Base-by-base conservation (phyloP, 2,888 invertebrate species). In the Synanthedon myopaeformis region DNA sequence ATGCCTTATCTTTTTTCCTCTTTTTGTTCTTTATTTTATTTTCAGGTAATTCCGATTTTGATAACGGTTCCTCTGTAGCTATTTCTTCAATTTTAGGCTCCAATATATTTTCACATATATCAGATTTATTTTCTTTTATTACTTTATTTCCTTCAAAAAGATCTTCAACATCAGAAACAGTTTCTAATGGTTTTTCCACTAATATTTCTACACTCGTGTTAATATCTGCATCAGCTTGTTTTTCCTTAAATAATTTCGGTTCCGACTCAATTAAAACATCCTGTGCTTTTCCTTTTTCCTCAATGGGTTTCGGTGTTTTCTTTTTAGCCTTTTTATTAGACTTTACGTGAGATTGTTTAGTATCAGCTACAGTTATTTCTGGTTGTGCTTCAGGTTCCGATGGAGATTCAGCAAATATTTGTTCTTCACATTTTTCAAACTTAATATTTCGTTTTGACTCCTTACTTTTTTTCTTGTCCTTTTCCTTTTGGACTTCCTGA, bases 1-100 rank as follows among this genome's bases (percentile, higher is more conserved):
- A 6, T 61, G 70, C 79, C 54, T 74, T 78, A 49, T 74, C 72
- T 60, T 77, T 77, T 58, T 75, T 84, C 63, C 80, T 83, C 65
- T 78, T 80, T 61, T 79, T 82, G 52, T 57, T 70, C 58, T 76
- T 79, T 59, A 77, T 79, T 60, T 76, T 80, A 53, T 55, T 58
- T 55, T 74, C 80, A 41, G 59, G 11, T 55, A 61, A 59, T 56
- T 59, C 55, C 42, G 52, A 10, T 10, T 35, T 35, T 35, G 35
- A 35, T 35, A 35, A 3, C 10, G 35, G 35, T 35, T 35, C 35
- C 10, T 35, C 35, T 8, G 2, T 35, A 35, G 35, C 35, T 10
- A 17, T 17, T 17, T 49, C 17, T 8, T 49, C 49, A 17, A 3
- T 19, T 49, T 49, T 14, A 49, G 13, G 14, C 14, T 45, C 14